Evolutionary conservation across 1,140 invertebrate species (phyloP).

Genomic region (Oedothorax gibbosus): DNA sequence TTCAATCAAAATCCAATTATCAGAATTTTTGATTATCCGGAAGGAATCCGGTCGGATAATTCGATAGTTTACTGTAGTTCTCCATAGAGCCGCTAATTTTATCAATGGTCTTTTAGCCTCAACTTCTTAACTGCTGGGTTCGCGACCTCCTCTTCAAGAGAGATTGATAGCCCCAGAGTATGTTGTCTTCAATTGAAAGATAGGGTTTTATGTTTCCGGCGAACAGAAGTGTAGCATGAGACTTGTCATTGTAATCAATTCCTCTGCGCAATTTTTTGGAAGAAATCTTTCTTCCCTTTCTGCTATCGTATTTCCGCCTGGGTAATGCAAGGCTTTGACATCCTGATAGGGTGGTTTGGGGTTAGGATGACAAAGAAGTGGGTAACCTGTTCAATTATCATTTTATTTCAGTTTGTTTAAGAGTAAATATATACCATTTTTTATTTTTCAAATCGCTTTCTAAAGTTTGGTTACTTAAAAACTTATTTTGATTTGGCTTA

Average conservation of each 20-base stretch:
- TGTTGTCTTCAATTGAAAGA: constrained; percentile 18
- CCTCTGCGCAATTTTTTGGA: constrained; percentile 16
- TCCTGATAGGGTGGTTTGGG: neutral
- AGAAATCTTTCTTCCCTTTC: constrained; percentile 3
- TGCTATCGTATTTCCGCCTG: constrained; percentile 36
- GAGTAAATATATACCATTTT: no score
- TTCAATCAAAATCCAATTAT: neutral
- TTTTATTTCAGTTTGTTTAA: no score
- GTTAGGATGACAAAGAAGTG: no score
- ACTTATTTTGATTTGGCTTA: no score
- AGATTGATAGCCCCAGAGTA: constrained; percentile 1
- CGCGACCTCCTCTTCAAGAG: neutral
- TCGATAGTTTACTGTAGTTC: neutral
- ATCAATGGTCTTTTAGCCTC: neutral
- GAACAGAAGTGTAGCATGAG: constrained; percentile 2
- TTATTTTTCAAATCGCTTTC: no score
- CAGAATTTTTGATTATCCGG: neutral
- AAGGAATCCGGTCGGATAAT: neutral
- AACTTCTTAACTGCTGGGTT: neutral
- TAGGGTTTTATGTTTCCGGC: constrained; percentile 8
- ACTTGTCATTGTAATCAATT: constrained; percentile 34
- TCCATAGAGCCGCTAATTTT: neutral
- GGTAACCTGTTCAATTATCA: no score
- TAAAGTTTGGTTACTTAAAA: no score
- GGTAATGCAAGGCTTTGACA: constrained; percentile 42